Base-by-base conservation (phyloP, 1,140 invertebrate species). In the Drosophila funebris region DNA sequence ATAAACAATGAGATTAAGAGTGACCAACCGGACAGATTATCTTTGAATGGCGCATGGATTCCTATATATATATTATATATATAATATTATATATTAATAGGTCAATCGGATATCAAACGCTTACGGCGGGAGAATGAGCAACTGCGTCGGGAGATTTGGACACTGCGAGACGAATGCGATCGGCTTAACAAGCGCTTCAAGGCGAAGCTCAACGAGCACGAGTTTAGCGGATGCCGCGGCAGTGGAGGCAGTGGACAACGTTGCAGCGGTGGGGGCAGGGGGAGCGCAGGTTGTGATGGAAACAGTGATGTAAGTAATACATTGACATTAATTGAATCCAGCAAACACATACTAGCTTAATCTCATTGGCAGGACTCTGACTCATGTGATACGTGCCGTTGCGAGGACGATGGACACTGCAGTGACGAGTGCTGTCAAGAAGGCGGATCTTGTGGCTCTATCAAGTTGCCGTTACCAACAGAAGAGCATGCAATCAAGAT, bases 31-130 rank as follows among this genome's bases (percentile, higher is more conserved):
- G 14, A 66, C 64, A 70, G 44, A 75, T 53, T 20, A 76, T 20
- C 66, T 54, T 39, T 63, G 41, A 37, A 31, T 37, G 31, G 29
- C 5, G n/a, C n/a, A n/a, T n/a, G n/a, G n/a, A n/a, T n/a, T n/a
- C n/a, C n/a, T n/a, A n/a, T n/a, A n/a, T n/a, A n/a, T n/a, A n/a
- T n/a, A n/a, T n/a, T n/a, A n/a, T n/a, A n/a, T 7, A 4, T 36
- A 36, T 7, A 36, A 36, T 50, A 27, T 6, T 27, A 27, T 3
- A 27, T 27, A 16, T 20, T 73, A 61, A 27, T 92, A 97, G 96
- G 96, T 76, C 96, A 97, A 91, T 95, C 94, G 76, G 96, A 97
- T 85, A 96, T 97, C 60, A 97, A 97, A 91, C 97, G 97, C 90
- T 90, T 97, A 64, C 95, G 96, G 54, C 93, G 95, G 36, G 97